Conservation (phyloP, 2,888 invertebrate genomes). For the Hypomecis atomaria region DNA sequence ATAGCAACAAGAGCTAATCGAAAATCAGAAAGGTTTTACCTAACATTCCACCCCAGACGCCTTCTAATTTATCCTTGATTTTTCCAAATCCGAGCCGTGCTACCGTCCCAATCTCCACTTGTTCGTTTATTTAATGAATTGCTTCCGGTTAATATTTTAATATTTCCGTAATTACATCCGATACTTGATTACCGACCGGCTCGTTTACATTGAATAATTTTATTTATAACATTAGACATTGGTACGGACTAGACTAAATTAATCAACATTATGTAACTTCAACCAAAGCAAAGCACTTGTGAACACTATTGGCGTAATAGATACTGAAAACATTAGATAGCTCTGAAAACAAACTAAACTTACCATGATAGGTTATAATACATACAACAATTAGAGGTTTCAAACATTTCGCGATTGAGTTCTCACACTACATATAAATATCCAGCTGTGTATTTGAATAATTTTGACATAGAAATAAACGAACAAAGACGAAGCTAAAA, state of each 20-base stretch:
- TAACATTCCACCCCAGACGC: slow-evolving; percentile 15
- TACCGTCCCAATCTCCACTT: slow-evolving; percentile 43
- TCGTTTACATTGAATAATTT: slow-evolving; percentile 47
- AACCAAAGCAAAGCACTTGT: too few species aligned
- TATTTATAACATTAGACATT: slow-evolving; percentile 33
- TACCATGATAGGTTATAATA: too few species aligned
- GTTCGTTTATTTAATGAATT: slow-evolving; percentile 37
- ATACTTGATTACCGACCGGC: slow-evolving; percentile 54
- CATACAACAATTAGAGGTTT: too few species aligned
- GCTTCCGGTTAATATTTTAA: slow-evolving; percentile 62
- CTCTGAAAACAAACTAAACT: too few species aligned
- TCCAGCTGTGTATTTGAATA: too few species aligned
- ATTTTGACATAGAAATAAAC: too few species aligned
- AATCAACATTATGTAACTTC: background rate
- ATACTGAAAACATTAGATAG: too few species aligned
- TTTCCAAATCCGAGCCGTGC: slow-evolving; percentile 43
- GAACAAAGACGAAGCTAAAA: too few species aligned
- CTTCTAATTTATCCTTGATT: slow-evolving; percentile 46
- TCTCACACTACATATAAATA: too few species aligned
- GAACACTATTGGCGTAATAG: too few species aligned
- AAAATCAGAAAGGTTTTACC: background rate
- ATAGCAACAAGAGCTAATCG: background rate
- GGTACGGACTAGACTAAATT: slow-evolving; percentile 10
- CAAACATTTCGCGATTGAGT: too few species aligned
- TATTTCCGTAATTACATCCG: slow-evolving; percentile 61